phyloP scores from a whole-genome alignment of 2,888 invertebrate species.

The Campoletis raptor region DNA sequence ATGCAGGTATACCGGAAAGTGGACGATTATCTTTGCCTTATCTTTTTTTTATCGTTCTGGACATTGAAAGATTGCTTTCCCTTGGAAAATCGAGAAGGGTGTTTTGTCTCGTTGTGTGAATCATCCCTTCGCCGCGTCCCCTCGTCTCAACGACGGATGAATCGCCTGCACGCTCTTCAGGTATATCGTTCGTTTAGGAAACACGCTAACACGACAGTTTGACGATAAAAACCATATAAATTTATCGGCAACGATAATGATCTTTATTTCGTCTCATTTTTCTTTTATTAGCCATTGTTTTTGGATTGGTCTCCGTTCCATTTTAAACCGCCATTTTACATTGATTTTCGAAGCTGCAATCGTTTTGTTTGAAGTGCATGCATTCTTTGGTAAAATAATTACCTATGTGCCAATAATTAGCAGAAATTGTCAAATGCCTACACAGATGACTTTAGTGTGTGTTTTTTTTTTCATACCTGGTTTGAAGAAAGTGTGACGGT shows the following conservation, averaged over 20 bases:
- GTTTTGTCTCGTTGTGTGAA: conserved; percentile 29
- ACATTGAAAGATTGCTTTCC: conserved; percentile 47
- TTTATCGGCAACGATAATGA: background rate
- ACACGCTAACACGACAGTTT: conserved; percentile 24
- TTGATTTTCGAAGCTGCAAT: background rate
- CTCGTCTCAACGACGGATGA: conserved; percentile 15
- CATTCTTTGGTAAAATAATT: background rate
- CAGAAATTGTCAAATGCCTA: background rate
- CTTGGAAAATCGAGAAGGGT: conserved; percentile 39
- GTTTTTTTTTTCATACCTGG: conserved; percentile 16
- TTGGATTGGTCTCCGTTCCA: background rate
- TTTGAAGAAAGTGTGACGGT: conserved; percentile 32
- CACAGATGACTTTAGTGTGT: background rate
- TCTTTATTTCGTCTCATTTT: conserved; percentile 3
- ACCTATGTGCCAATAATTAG: background rate
- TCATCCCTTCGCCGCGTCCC: conserved; percentile 1
- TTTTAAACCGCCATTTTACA: background rate
- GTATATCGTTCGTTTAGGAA: conserved; percentile 14
- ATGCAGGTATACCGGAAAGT: conserved; percentile 7
- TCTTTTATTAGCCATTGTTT: background rate
- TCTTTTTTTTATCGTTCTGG: conserved; percentile 17
- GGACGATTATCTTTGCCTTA: conserved; percentile 1
- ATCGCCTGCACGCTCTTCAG: conserved; percentile 20
- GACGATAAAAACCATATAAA: conserved; percentile 16
- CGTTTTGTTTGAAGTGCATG: background rate